Evolutionary conservation across 2,113 vertebrate species (phyloP), one percentile per base, ranked within the genome.

Genomic region (Pelecanoides urinatrix): DNA sequence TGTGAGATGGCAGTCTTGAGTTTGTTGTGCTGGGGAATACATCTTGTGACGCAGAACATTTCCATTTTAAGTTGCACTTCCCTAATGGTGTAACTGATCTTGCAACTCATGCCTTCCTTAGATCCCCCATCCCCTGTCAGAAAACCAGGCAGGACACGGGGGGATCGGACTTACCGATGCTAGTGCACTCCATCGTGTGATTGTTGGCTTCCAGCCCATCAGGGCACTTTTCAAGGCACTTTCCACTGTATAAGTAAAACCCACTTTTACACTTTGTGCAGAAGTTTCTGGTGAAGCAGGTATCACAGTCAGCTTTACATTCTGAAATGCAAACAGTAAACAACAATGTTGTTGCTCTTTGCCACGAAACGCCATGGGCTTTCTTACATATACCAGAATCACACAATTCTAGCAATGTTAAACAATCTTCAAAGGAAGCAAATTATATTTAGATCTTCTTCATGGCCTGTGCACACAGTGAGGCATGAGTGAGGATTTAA

Each of bases 211-310:
- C 98, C 95, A 99, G 97, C 86, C 99, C 99, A 52, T 99, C 99
- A 6, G 99, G 99, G 94, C 99, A 99, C 95, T 95, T 99, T 97
- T 99, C 99, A 98, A 98, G 99, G 98, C 99, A 99, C 98, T 99
- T 99, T 95, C 99, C 99, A 96, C 98, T 99, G 98, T 99, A 98
- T 97, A 99, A 98, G 98, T 99, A 99, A 98, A 99, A 99, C 73
- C 99, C 99, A 85, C 98, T 98, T 98, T 99, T 99, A 98, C 99
- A 99, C 78, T 99, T 99, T 70, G 99, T 99, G 98, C 99, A 99
- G 98, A 99, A 99, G 98, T 99, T 99, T 98, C 98, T 99, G 98
- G 99, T 99, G 98, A 99, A 99, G 98, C 99, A 99, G 94, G 99
- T 99, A 95, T 99, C 99, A 96, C 99, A 99, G 98, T 99, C 99